These are phyloP conservation scores for Anisognathus igniventris DNA, from an alignment of 2,797 vertebrate species.

Conservation along the genomic window DNA sequence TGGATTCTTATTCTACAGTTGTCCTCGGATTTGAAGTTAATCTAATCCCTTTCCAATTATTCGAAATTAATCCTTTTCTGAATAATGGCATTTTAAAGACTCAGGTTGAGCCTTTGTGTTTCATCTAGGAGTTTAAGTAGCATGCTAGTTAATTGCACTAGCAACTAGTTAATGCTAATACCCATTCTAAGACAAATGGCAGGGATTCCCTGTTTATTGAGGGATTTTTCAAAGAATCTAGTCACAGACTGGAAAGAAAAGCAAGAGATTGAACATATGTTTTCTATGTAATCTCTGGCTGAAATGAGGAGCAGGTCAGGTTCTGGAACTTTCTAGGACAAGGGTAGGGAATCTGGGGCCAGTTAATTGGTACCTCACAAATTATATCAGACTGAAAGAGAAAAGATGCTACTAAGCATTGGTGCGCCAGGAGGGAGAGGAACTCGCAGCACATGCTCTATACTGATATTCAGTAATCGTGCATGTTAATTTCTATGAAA, in stretches of 20 bases:
- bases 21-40: neutral
- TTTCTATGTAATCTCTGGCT: neutral
- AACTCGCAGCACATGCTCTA: fast-evolving
- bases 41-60: neutral
- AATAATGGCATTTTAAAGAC: neutral
- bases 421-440: fast-evolving
- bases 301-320: neutral
- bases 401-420: neutral
- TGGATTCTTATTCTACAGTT: neutral
- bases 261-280: fast-evolving
- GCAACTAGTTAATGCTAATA: neutral
- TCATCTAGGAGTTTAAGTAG: neutral
- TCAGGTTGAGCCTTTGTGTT: neutral
- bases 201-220: neutral
- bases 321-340: neutral
- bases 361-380: neutral
- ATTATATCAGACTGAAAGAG: neutral
- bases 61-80: neutral
- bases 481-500: neutral
- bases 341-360: neutral
- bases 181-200: neutral
- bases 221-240: neutral
- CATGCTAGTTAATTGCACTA: neutral
- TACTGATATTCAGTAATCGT: neutral
- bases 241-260: neutral